phyloP scores from a whole-genome alignment of 2,888 invertebrate species.

The Andrena flavipes region DNA sequence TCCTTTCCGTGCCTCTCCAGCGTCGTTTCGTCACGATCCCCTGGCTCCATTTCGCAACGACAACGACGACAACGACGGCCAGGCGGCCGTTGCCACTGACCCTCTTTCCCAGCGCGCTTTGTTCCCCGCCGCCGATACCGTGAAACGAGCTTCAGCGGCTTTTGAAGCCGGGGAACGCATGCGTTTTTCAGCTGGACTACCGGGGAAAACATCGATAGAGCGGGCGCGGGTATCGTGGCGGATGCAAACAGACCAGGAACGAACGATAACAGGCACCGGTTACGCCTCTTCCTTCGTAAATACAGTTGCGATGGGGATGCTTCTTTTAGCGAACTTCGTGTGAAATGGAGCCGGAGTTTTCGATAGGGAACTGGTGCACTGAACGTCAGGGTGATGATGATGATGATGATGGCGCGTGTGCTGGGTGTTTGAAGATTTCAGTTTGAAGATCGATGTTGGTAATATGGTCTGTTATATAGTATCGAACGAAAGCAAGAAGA shows the following conservation, averaged over 20 bases:
- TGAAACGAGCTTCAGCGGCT: slow-evolving; percentile 7
- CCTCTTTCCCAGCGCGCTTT: slow-evolving; percentile 37
- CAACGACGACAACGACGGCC: slow-evolving; percentile 7
- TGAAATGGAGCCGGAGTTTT: background rate
- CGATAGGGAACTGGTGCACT: background rate
- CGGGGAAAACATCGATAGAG: slow-evolving; percentile 46
- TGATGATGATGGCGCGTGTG: no score
- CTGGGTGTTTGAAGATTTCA: no score
- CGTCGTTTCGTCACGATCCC: slow-evolving; percentile 28
- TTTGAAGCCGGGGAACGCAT: slow-evolving; percentile 35
- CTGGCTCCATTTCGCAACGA: slow-evolving; percentile 36
- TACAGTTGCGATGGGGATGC: background rate
- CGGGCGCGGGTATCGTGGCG: slow-evolving; percentile 25
- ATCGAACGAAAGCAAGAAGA: no score
- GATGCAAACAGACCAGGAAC: slow-evolving; percentile 31
- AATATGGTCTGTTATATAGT: no score
- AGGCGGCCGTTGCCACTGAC: slow-evolving; percentile 30
- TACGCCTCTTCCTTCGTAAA: slow-evolving; percentile 22
- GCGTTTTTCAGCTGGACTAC: slow-evolving; percentile 24
- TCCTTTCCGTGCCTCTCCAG: background rate
- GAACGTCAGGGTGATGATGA: no score
- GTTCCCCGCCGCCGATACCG: slow-evolving; percentile 6
- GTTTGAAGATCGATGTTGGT: no score
- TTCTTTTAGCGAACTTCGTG: no score
- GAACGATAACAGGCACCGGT: slow-evolving; percentile 16